Conservation (phyloP, 2,113 vertebrate genomes). For the Leiothrix lutea region DNA sequence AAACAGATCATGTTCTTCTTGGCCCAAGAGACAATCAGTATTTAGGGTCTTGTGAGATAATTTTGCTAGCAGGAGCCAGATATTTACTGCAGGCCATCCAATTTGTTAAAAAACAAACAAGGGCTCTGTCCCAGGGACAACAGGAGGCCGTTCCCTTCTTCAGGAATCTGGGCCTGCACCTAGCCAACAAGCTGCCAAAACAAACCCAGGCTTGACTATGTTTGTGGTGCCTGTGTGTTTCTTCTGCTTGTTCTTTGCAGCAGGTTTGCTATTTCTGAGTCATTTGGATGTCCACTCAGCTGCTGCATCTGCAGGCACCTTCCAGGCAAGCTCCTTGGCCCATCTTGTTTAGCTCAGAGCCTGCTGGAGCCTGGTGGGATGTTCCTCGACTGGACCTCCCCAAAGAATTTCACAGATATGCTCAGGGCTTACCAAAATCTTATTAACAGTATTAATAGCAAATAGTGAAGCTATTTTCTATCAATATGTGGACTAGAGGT, state of each 20-base stretch:
- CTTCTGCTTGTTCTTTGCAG: neutral
- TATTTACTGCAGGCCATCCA: conserved; percentile 7
- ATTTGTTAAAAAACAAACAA: neutral
- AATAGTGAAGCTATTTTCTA: neutral
- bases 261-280: neutral
- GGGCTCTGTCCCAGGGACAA: neutral
- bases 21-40: neutral
- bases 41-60: conserved; percentile 14
- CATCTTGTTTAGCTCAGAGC: neutral
- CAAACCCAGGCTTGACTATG: neutral
- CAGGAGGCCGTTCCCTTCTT: neutral
- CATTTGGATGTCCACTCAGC: neutral
- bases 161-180: neutral
- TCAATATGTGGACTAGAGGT: neutral
- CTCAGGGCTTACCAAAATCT: neutral
- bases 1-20: neutral
- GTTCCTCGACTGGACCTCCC: neutral
- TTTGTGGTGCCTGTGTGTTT: neutral
- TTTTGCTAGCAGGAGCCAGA: conserved; percentile 4
- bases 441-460: neutral
- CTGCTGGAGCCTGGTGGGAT: neutral
- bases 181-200: neutral
- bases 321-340: neutral
- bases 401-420: neutral
- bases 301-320: neutral